Percentiles rank a stretch among this genome's conserved stretches.
These are phyloP conservation scores for Archips xylosteana DNA, from an alignment of 2,888 invertebrate genomes.

Conservation along the genomic window DNA sequence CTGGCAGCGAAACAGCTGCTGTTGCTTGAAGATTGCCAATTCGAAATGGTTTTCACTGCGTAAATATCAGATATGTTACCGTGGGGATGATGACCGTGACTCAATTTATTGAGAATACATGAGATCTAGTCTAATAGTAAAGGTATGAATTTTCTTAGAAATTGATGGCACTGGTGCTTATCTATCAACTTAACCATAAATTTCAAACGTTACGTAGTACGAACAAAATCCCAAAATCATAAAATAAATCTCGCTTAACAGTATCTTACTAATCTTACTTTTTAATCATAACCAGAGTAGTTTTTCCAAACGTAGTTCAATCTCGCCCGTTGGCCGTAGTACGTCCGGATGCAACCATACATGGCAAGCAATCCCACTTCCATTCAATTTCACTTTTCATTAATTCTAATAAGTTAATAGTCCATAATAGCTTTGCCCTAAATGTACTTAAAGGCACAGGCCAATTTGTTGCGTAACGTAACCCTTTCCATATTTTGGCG, in stretches of 20 bases:
- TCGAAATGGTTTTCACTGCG: background rate
- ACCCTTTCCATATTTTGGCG: constrained; percentile 51
- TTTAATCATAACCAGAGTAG: background rate
- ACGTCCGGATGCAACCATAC: background rate
- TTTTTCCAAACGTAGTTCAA: background rate
- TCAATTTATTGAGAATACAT: background rate
- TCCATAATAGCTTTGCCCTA: constrained; percentile 24
- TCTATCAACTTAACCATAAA: no score
- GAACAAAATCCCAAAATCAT: no score
- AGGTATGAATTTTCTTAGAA: no score
- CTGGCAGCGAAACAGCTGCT: background rate
- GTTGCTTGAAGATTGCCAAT: background rate
- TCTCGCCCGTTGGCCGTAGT: background rate
- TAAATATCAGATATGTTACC: background rate
- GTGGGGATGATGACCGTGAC: background rate
- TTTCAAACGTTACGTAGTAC: no score
- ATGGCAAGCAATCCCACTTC: background rate
- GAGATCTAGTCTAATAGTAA: background rate
- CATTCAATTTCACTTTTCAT: constrained; percentile 7
- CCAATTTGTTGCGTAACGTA: constrained; percentile 47
- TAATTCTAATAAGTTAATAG: constrained; percentile 31
- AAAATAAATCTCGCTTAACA: no score
- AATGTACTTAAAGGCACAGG: constrained; percentile 32
- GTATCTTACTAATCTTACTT: no score
- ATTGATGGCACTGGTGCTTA: no score